Conservation (phyloP, 2,113 vertebrate species). For the Myocastor coypus region DNA sequence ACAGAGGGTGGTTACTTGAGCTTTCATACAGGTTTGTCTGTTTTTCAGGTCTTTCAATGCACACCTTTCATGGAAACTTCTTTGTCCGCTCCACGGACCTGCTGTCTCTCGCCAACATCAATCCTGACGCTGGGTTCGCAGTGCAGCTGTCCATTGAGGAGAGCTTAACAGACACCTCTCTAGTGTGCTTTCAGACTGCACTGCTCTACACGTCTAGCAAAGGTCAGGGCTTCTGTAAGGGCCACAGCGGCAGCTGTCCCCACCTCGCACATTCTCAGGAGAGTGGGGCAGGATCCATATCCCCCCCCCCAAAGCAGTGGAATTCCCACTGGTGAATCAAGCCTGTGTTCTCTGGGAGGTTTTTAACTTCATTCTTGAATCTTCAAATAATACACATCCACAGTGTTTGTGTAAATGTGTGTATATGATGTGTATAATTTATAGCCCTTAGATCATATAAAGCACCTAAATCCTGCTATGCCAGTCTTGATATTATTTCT, state of each 20-base stretch:
- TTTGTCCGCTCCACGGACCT: conserved; percentile 98
- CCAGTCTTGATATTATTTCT: background rate
- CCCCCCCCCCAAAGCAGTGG: background rate
- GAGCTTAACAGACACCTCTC: conserved; percentile 94
- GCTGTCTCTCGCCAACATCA: conserved; percentile 97
- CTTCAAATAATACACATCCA: background rate
- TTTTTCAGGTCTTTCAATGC: conserved; percentile 95
- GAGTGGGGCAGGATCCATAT: too few species aligned
- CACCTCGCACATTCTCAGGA: background rate
- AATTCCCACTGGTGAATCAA: background rate
- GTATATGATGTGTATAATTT: background rate
- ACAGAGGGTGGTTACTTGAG: background rate
- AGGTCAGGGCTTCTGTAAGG: conserved; percentile 87
- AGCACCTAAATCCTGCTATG: background rate
- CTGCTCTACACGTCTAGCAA: conserved; percentile 98
- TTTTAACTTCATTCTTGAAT: background rate
- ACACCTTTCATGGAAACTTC: conserved; percentile 99
- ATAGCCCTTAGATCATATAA: background rate
- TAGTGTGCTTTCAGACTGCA: conserved; percentile 98
- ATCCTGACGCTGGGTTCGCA: conserved; percentile 98
- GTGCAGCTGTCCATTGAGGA: conserved; percentile 99
- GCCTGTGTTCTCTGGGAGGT: background rate
- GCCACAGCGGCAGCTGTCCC: too few species aligned
- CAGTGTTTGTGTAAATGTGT: background rate
- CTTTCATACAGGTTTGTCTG: background rate